Percentiles rank a stretch among this genome's conserved stretches.
phyloP scores from a whole-genome alignment of 2,888 invertebrate genomes.

The Synanthedon tipuliformis region DNA sequence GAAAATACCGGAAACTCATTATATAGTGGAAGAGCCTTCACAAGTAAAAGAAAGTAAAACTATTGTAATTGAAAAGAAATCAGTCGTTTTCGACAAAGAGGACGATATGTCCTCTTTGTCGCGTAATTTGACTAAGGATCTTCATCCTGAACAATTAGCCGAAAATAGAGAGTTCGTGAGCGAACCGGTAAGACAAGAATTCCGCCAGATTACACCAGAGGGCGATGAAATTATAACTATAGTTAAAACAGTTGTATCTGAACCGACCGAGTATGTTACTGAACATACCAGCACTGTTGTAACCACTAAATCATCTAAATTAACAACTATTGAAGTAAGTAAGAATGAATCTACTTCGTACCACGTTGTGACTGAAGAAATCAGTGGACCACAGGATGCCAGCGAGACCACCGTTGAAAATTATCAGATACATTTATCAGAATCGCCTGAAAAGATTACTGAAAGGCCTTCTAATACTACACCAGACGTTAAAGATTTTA shows the following conservation, averaged over 20 bases:
- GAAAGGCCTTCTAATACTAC: background rate
- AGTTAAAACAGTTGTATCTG: background rate
- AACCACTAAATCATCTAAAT: slow-evolving; percentile 36
- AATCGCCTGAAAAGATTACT: slow-evolving; percentile 22
- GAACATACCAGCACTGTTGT: slow-evolving; percentile 39
- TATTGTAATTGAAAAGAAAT: background rate
- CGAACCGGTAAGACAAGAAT: slow-evolving; percentile 25
- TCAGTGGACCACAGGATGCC: slow-evolving; percentile 14
- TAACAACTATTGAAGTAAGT: slow-evolving; percentile 42
- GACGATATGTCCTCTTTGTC: background rate
- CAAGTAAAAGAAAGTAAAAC: slow-evolving; percentile 1
- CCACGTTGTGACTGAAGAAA: slow-evolving; percentile 31
- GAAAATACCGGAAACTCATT: background rate
- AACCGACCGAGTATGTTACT: slow-evolving; percentile 20
- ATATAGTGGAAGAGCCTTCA: background rate
- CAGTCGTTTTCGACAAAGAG: background rate
- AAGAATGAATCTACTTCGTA: slow-evolving; percentile 43
- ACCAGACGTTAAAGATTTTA: background rate
- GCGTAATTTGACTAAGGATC: background rate
- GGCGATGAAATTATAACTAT: slow-evolving; percentile 1
- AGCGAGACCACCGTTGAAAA: slow-evolving; percentile 20
- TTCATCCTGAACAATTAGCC: background rate
- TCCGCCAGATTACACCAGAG: slow-evolving; percentile 10
- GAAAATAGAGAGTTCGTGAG: background rate
- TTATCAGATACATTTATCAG: slow-evolving; percentile 17